Percentiles rank a stretch among this genome's conserved stretches.
phyloP scores from a whole-genome alignment of 1,140 invertebrate genomes.

The Calephelis nemesis region DNA sequence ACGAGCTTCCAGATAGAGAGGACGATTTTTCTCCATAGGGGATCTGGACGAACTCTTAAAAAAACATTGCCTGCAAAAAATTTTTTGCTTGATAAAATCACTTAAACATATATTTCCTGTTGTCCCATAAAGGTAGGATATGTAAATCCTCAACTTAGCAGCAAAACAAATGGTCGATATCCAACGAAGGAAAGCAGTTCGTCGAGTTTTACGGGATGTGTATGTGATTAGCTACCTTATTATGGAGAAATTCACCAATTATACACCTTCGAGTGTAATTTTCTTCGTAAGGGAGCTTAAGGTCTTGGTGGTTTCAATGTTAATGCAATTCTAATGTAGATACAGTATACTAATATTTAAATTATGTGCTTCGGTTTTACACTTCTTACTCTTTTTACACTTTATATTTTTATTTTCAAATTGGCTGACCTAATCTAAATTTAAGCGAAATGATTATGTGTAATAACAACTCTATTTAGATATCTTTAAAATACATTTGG shows the following conservation, averaged over 20 bases:
- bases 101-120: not conserved
- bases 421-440: no score
- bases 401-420: no score
- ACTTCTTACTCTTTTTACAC: no score
- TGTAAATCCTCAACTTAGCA: not conserved
- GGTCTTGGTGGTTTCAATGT: not conserved
- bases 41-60: no score
- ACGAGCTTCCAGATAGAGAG: no score
- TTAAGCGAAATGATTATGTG: no score
- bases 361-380: no score
- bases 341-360: no score
- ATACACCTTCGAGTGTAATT: not conserved
- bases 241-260: slow-evolving; percentile 8
- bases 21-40: no score
- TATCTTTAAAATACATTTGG: no score
- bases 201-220: slow-evolving; percentile 7
- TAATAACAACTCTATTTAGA: no score
- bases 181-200: not conserved
- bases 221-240: slow-evolving; percentile 10
- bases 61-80: no score
- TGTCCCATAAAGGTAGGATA: not conserved
- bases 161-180: slow-evolving; percentile 3
- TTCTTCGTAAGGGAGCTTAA: not conserved
- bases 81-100: not conserved
- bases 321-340: not conserved